Conservation (phyloP, 2,113 vertebrate genomes). For the Meles meles region DNA sequence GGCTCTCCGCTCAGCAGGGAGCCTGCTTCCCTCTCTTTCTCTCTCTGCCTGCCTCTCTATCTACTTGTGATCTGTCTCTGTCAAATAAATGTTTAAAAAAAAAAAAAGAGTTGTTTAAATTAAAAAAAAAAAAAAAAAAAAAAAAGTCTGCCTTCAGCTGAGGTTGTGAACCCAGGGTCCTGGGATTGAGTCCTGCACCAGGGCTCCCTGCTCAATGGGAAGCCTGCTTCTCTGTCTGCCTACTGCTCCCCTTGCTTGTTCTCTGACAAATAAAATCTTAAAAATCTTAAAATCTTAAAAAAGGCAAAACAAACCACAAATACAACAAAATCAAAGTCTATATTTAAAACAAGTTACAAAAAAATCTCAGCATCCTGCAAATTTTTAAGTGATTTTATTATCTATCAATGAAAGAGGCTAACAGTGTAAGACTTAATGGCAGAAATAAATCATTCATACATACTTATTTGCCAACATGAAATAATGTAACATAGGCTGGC, state of each 20-base stretch:
- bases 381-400: background rate
- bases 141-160: background rate
- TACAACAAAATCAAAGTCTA: background rate
- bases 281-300: background rate
- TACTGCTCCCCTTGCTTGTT: background rate
- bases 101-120: too few species aligned
- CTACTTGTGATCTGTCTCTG: too few species aligned
- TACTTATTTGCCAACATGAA: background rate
- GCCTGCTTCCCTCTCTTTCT: too few species aligned
- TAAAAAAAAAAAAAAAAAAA: background rate
- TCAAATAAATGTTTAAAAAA: too few species aligned
- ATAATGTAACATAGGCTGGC: background rate
- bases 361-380: background rate
- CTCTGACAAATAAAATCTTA: background rate
- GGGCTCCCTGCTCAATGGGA: background rate
- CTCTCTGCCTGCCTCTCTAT: too few species aligned
- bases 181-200: too few species aligned
- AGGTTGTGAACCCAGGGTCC: background rate
- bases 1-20: too few species aligned
- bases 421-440: background rate
- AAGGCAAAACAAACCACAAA: background rate
- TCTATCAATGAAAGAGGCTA: background rate
- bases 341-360: background rate
- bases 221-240: background rate
- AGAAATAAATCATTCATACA: constrained; percentile 1